phyloP scores from a whole-genome alignment of 2,797 vertebrate species.

The Muscicapa comitata region DNA sequence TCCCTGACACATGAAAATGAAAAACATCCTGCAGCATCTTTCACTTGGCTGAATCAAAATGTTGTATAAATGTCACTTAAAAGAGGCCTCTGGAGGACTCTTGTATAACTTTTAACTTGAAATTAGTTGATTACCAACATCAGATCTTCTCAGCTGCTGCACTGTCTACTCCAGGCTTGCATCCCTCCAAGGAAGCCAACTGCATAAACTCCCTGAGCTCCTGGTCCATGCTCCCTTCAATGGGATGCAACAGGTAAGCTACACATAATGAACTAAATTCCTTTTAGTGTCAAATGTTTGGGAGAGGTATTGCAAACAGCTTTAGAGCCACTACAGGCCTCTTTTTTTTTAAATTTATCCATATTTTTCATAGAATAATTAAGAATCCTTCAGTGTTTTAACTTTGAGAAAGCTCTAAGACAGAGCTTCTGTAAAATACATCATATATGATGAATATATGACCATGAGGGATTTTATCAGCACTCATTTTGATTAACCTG shows the following conservation, averaged over 20 bases:
- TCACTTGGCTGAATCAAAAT: neutral
- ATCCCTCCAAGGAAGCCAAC: neutral
- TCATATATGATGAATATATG: neutral
- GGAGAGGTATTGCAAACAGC: neutral
- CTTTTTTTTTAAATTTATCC: neutral
- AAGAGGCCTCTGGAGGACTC: neutral
- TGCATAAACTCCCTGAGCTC: neutral
- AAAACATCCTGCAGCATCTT: neutral
- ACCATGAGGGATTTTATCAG: conserved; percentile 28
- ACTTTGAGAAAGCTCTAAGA: neutral
- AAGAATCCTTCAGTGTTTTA: neutral
- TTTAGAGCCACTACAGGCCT: neutral
- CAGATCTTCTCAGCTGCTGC: neutral
- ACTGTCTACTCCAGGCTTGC: neutral
- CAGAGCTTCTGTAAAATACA: neutral
- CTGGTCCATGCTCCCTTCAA: accelerated
- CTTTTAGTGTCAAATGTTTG: neutral
- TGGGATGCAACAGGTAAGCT: neutral
- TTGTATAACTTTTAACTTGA: neutral
- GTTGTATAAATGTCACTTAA: neutral
- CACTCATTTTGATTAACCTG: conserved; percentile 35
- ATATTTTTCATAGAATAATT: neutral
- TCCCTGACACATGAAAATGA: neutral
- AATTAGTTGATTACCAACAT: neutral
- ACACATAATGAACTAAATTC: neutral